Conservation (phyloP, 2,113 vertebrate species). For the Lophius piscatorius region DNA sequence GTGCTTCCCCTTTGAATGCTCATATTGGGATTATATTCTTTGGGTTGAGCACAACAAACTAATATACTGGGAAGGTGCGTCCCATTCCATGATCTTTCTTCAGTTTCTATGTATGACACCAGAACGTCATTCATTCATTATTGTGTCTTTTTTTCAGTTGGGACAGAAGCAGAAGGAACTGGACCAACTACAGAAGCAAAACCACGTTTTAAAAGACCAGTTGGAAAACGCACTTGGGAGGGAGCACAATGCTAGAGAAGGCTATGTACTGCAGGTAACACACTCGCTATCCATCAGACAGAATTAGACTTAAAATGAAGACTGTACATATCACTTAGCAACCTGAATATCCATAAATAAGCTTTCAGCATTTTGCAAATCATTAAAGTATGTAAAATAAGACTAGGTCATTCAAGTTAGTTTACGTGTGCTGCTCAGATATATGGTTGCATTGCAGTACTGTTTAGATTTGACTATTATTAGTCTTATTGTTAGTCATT, state of each 20-base stretch:
- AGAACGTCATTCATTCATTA: background rate
- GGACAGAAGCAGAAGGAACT: constrained; percentile 94
- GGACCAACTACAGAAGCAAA: constrained; percentile 91
- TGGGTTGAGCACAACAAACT: too few relatives aligned
- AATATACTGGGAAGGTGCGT: too few relatives aligned
- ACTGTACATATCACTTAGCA: background rate
- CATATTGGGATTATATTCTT: too few relatives aligned
- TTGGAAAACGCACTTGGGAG: constrained; percentile 90
- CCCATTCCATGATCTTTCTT: background rate
- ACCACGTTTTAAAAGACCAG: constrained; percentile 90
- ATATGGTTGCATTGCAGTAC: background rate
- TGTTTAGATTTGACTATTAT: background rate
- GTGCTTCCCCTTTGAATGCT: too few relatives aligned
- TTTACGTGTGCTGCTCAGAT: background rate
- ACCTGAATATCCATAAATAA: background rate
- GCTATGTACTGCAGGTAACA: constrained; percentile 94
- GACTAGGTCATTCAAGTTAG: background rate
- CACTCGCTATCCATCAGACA: constrained; percentile 4
- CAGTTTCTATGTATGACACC: too few relatives aligned
- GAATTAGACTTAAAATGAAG: background rate
- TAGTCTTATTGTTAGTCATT: too few relatives aligned
- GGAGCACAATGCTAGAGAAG: constrained; percentile 91
- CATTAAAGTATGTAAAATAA: background rate
- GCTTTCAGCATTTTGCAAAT: too few relatives aligned
- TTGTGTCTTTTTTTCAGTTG: constrained; percentile 71